phyloP scores from a whole-genome alignment of 2,797 vertebrate species.

The Erpetoichthys calabaricus region DNA sequence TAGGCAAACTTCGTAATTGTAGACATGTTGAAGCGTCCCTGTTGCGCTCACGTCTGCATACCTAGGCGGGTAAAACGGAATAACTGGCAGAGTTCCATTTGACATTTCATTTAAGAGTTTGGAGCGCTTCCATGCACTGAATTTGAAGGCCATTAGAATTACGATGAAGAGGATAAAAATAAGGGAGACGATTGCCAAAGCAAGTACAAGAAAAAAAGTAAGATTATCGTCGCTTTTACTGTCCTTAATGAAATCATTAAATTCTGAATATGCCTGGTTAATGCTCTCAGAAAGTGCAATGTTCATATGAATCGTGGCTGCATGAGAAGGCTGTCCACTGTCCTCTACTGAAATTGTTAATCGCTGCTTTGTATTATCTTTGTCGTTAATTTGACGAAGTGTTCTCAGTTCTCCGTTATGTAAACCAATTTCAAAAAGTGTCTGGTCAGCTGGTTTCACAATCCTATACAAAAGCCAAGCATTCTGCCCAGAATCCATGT shows the following conservation, averaged over 20 bases:
- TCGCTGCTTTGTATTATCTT: no score
- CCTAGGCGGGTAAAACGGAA: slow-evolving; percentile 20
- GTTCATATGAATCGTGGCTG: slow-evolving; percentile 21
- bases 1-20: slow-evolving; percentile 29
- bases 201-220: slow-evolving; percentile 36
- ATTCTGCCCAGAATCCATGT: slow-evolving; percentile 12
- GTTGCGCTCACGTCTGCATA: slow-evolving; percentile 18
- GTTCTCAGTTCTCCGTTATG: no score
- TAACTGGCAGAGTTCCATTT: slow-evolving; percentile 19
- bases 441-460: no score
- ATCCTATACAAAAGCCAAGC: slow-evolving; percentile 12
- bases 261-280: slow-evolving; percentile 23
- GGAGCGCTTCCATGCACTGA: slow-evolving; percentile 19
- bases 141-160: slow-evolving; percentile 18
- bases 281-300: slow-evolving; percentile 21
- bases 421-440: no score
- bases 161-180: slow-evolving; percentile 25
- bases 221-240: slow-evolving; percentile 13
- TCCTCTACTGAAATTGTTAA: no score
- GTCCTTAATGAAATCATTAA: slow-evolving; percentile 23
- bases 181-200: slow-evolving; percentile 10
- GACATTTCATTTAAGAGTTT: slow-evolving; percentile 16
- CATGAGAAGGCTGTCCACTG: no score
- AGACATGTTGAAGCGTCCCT: slow-evolving; percentile 26
- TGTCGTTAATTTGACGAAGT: no score